phyloP scores from a whole-genome alignment of 2,113 vertebrate genomes.

The Columba livia region DNA sequence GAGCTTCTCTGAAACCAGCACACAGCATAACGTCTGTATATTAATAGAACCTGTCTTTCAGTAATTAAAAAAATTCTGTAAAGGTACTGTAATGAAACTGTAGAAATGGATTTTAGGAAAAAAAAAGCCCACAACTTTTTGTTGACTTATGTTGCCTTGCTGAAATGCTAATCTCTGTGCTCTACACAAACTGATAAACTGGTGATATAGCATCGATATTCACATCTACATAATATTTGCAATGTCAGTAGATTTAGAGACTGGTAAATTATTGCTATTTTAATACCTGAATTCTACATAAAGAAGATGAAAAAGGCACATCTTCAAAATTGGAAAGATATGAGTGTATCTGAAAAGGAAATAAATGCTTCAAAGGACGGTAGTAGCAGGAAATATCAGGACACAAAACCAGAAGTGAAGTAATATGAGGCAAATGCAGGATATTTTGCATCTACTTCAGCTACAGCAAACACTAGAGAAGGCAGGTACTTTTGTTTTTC shows the following conservation, averaged over 20 bases:
- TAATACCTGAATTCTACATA: background rate
- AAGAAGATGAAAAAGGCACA: background rate
- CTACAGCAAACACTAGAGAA: background rate
- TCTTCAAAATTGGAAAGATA: background rate
- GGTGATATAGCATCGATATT: background rate
- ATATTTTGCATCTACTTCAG: conserved; percentile 30
- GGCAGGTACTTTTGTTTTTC: background rate
- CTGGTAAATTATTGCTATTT: background rate
- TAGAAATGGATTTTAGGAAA: background rate
- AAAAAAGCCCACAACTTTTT: background rate
- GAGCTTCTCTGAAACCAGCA: background rate
- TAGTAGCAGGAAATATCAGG: conserved; percentile 30
- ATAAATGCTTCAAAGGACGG: background rate
- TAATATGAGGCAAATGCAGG: conserved; percentile 6
- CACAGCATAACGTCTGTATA: background rate
- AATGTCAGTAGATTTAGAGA: background rate
- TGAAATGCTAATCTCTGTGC: background rate
- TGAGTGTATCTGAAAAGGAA: background rate
- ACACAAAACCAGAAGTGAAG: background rate
- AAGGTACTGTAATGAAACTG: background rate
- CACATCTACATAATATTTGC: background rate
- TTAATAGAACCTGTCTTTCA: background rate
- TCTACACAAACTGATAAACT: background rate
- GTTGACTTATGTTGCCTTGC: background rate
- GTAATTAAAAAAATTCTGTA: background rate